A percentile compares a stretch with the other conserved stretches of the same genome.
Conservation (phyloP, 2,888 invertebrate genomes). For the Hirtodrosophila confusa region DNA sequence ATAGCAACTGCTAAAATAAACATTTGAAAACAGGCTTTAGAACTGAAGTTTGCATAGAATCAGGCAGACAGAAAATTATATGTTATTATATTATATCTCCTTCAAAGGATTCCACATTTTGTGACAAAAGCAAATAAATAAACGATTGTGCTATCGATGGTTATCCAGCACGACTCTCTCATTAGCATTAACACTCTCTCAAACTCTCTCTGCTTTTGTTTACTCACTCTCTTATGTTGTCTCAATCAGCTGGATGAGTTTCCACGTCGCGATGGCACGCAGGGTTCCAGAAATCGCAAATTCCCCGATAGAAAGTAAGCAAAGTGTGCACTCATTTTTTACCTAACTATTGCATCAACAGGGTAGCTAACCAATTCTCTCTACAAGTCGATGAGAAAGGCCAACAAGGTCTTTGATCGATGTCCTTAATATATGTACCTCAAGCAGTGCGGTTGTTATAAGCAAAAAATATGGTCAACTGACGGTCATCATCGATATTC, state of each 20-base stretch:
- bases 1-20: no score
- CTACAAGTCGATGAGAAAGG: conserved; percentile 39
- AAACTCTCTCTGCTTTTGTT: conserved; percentile 1
- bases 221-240: neutral
- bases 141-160: no score
- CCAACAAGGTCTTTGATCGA: conserved; percentile 44
- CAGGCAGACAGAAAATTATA: no score
- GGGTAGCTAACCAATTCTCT: conserved; percentile 44
- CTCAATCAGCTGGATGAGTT: conserved; percentile 78
- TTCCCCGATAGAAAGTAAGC: conserved; percentile 79
- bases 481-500: conserved; percentile 9
- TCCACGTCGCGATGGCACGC: conserved; percentile 80
- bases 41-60: no score
- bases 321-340: conserved; percentile 6
- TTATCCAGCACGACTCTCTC: no score
- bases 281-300: conserved; percentile 78
- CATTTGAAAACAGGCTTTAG: no score
- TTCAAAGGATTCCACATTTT: no score
- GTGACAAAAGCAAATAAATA: no score
- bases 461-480: conserved; percentile 15
- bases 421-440: conserved; percentile 75
- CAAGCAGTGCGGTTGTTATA: conserved; percentile 75
- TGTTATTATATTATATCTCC: no score
- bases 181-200: neutral
- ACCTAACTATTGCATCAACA: conserved; percentile 44